A percentile compares a stretch with the other conserved stretches of the same genome.
Evolutionary conservation across 2,797 vertebrate species (phyloP).

Genomic region (Nasua narica): DNA sequence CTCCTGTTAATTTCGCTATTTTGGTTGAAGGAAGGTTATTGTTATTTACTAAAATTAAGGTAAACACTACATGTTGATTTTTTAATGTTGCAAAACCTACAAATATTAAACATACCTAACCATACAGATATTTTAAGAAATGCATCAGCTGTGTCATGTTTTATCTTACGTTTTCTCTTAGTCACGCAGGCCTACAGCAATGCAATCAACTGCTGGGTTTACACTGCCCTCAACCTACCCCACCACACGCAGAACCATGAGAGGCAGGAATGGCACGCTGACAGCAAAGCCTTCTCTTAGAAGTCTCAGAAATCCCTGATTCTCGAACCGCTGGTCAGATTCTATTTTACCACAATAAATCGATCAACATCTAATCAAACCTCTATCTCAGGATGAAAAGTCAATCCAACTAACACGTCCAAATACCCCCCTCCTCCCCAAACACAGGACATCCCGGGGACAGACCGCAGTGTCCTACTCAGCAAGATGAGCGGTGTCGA

Average conservation of each 20-base stretch:
- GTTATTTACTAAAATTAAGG: slow-evolving; percentile 4
- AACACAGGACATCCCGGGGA: neutral
- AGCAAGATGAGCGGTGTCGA: neutral
- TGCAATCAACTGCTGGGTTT: neutral
- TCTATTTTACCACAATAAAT: neutral
- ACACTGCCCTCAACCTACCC: neutral
- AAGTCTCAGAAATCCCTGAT: neutral
- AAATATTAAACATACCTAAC: neutral
- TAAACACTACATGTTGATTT: neutral
- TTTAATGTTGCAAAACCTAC: neutral
- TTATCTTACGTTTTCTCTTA: neutral
- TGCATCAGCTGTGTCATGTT: neutral
- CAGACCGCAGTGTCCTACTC: neutral
- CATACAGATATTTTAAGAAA: neutral
- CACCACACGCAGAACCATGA: neutral
- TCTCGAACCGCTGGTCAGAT: neutral
- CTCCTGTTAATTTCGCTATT: neutral
- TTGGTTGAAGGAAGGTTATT: neutral
- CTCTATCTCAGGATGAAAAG: neutral
- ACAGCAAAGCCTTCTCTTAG: neutral
- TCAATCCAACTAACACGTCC: neutral
- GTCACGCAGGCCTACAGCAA: neutral
- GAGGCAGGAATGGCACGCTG: neutral
- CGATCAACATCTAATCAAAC: neutral
- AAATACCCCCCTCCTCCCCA: neutral